Evolutionary conservation across 2,797 vertebrate genomes (phyloP).

Genomic region (Rachycentron canadum): DNA sequence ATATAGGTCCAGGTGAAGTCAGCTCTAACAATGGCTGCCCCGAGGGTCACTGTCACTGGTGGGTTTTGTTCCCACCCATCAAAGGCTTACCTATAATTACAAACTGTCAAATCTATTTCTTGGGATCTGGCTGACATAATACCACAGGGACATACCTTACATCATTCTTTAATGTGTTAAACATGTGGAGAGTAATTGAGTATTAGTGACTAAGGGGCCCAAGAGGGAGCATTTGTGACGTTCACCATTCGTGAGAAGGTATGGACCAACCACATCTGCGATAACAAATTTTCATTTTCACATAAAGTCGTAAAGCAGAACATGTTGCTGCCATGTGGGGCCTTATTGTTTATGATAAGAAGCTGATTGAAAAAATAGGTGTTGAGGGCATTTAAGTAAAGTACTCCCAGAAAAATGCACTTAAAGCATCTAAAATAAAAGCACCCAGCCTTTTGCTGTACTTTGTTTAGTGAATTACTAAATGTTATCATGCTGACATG

Average conservation of each 20-base stretch:
- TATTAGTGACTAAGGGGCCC: background rate
- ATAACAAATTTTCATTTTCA: background rate
- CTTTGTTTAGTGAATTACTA: too few relatives aligned
- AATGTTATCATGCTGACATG: too few relatives aligned
- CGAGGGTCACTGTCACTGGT: conserved; percentile 48
- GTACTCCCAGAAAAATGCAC: too few relatives aligned
- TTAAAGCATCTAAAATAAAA: too few relatives aligned
- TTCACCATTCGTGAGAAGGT: conserved; percentile 10
- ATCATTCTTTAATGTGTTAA: conserved; percentile 42
- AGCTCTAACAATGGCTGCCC: conserved; percentile 63
- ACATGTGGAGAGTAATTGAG: conserved; percentile 26
- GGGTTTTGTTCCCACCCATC: conserved; percentile 52
- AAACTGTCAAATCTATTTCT: conserved; percentile 44
- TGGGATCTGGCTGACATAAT: conserved; percentile 31
- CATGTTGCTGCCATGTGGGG: too few relatives aligned
- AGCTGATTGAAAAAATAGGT: too few relatives aligned
- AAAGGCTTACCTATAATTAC: conserved; percentile 46
- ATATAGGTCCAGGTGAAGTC: conserved; percentile 50
- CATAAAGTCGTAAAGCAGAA: background rate
- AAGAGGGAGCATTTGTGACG: background rate
- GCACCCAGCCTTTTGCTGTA: too few relatives aligned
- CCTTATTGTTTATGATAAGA: too few relatives aligned
- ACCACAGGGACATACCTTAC: conserved; percentile 34
- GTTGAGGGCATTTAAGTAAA: too few relatives aligned
- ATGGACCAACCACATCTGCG: background rate